A percentile compares a stretch with the other conserved stretches of the same genome.
phyloP scores from a whole-genome alignment of 2,888 invertebrate species.

The Pammene fasciana region DNA sequence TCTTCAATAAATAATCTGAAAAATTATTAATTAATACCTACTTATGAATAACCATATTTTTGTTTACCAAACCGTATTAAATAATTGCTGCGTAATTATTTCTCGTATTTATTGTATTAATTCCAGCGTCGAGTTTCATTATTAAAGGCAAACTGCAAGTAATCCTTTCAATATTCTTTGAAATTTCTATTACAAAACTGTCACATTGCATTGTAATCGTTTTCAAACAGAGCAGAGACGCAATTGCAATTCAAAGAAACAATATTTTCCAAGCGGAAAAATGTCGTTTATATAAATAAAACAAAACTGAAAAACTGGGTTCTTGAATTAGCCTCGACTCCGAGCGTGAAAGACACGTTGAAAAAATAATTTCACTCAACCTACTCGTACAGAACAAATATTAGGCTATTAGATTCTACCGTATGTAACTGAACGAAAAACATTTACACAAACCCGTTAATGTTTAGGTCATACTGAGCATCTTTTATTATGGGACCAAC shows the following conservation, averaged over 20 bases:
- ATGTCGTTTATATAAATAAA: slow-evolving; percentile 42
- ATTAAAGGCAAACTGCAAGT: background rate
- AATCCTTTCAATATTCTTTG: background rate
- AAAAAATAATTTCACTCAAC: slow-evolving; percentile 33
- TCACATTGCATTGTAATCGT: slow-evolving; percentile 3
- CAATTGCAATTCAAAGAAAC: slow-evolving; percentile 31
- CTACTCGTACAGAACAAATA: too few relatives aligned
- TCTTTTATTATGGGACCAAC: too few relatives aligned
- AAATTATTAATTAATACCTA: too few relatives aligned
- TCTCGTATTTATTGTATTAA: background rate
- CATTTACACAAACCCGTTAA: too few relatives aligned
- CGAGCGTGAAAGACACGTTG: slow-evolving; percentile 32
- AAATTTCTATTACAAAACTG: slow-evolving; percentile 1
- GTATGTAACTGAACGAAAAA: too few relatives aligned
- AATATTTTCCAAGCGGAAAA: slow-evolving; percentile 18
- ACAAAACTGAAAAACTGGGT: slow-evolving; percentile 42
- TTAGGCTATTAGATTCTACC: too few relatives aligned
- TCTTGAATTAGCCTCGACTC: slow-evolving; percentile 43
- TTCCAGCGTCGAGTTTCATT: too few relatives aligned
- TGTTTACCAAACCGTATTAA: too few relatives aligned
- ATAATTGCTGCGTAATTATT: too few relatives aligned
- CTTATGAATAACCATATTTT: too few relatives aligned
- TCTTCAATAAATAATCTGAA: too few relatives aligned
- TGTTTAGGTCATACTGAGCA: too few relatives aligned
- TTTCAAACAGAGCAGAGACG: slow-evolving; percentile 11